A percentile compares a stretch with the other conserved stretches of the same genome.
phyloP scores from a whole-genome alignment of 1,140 invertebrate genomes.

The Calephelis virginiensis region DNA sequence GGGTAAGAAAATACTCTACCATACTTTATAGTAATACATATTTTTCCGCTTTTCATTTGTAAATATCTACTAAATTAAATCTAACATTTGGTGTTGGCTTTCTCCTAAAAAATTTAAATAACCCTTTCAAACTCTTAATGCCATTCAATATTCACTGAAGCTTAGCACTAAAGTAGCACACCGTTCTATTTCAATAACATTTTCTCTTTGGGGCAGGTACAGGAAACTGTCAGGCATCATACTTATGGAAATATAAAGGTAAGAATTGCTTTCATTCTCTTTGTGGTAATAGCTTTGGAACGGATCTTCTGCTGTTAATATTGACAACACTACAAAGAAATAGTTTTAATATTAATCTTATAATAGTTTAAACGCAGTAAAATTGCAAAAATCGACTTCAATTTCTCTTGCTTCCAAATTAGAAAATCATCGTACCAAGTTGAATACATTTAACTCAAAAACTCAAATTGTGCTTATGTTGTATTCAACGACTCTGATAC shows the following conservation, averaged over 20 bases:
- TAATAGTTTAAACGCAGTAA: too few species aligned
- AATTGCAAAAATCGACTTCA: too few species aligned
- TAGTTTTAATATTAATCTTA: too few species aligned
- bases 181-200: constrained; percentile 68
- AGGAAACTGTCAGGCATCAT: constrained; percentile 79
- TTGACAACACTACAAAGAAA: too few species aligned
- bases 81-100: constrained; percentile 18
- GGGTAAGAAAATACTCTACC: constrained; percentile 83
- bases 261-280: constrained; percentile 53
- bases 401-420: too few species aligned
- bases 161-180: constrained; percentile 34
- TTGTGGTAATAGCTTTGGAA: not conserved
- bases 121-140: not conserved
- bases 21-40: not conserved
- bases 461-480: too few species aligned
- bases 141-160: not conserved
- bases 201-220: constrained; percentile 78
- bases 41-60: not conserved
- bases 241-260: constrained; percentile 79
- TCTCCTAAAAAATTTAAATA: constrained; percentile 14
- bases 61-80: not conserved
- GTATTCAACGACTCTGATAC: too few species aligned
- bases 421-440: too few species aligned
- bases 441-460: too few species aligned
- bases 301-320: not conserved